Percentiles rank a stretch among this genome's conserved stretches.
Conservation (phyloP, 2,113 vertebrate genomes). For the Todiramphus saurophagus region DNA sequence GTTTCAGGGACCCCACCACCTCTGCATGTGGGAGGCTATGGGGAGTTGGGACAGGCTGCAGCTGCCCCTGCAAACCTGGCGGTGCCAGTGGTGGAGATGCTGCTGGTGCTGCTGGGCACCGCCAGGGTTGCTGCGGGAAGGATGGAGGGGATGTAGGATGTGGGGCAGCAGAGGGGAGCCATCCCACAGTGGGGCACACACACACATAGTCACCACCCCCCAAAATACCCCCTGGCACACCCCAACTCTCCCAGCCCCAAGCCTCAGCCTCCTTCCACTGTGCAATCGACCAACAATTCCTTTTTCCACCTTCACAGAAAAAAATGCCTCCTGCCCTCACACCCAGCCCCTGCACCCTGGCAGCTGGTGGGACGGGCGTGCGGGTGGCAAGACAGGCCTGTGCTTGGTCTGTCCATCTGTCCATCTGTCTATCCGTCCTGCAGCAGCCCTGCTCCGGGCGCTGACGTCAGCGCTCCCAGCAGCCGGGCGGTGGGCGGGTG, state of each 20-base stretch:
- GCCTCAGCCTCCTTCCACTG: neutral
- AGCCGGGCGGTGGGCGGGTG: constrained; percentile 58
- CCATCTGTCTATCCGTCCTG: neutral
- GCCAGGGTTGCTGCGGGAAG: neutral
- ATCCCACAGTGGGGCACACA: neutral
- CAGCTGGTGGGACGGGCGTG: neutral
- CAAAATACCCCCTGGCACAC: accelerated
- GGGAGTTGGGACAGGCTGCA: neutral
- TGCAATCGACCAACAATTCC: neutral
- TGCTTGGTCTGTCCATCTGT: neutral
- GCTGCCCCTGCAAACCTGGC: neutral
- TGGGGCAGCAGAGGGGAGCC: neutral
- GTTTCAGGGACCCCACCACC: neutral
- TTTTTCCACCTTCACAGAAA: neutral
- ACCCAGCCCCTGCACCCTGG: neutral
- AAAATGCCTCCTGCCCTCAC: neutral
- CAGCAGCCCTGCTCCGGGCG: constrained; percentile 16
- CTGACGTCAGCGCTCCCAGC: constrained; percentile 52
- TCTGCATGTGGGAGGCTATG: neutral
- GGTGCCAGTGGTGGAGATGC: neutral
- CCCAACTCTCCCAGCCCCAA: accelerated
- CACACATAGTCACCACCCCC: neutral
- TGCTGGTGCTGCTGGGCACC: neutral
- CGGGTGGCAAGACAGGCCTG: neutral
- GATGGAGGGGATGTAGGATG: neutral